phyloP scores from a whole-genome alignment of 2,113 vertebrate genomes.

The Stomatorhinus ivindoensis region DNA sequence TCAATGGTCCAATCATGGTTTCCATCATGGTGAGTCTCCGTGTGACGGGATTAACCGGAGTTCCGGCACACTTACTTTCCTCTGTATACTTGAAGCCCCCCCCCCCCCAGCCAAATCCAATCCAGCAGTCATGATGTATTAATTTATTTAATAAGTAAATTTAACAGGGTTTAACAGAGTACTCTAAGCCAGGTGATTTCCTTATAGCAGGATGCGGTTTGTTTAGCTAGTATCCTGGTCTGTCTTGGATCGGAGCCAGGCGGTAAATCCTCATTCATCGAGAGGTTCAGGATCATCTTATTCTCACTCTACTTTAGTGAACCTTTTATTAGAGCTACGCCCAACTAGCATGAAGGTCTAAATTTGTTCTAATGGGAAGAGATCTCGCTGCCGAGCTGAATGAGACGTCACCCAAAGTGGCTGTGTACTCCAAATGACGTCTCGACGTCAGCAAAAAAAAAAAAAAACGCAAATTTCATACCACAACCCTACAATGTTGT shows the following conservation, averaged over 20 bases:
- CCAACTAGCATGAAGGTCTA: not conserved
- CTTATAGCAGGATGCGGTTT: not conserved
- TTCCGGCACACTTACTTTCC: not conserved
- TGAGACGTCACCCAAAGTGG: not conserved
- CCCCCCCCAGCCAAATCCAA: not conserved
- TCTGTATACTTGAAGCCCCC: not conserved
- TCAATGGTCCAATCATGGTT: constrained; percentile 81
- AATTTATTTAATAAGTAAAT: not conserved
- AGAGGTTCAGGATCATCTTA: not conserved
- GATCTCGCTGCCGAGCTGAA: not conserved
- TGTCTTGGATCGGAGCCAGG: not conserved
- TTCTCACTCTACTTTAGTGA: not conserved
- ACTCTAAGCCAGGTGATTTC: not conserved
- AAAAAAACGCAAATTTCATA: not conserved
- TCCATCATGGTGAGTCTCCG: constrained; percentile 74
- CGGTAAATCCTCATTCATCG: not conserved
- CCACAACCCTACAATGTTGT: not conserved
- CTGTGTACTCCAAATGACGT: not conserved
- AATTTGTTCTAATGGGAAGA: not conserved
- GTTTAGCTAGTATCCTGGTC: not conserved
- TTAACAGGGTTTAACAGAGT: not conserved
- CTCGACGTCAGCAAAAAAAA: not conserved
- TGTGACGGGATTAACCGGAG: not conserved
- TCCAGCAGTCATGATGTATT: not conserved
- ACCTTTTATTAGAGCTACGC: not conserved